phyloP scores from a whole-genome alignment of 2,888 invertebrate species.

The Gibbula magus region DNA sequence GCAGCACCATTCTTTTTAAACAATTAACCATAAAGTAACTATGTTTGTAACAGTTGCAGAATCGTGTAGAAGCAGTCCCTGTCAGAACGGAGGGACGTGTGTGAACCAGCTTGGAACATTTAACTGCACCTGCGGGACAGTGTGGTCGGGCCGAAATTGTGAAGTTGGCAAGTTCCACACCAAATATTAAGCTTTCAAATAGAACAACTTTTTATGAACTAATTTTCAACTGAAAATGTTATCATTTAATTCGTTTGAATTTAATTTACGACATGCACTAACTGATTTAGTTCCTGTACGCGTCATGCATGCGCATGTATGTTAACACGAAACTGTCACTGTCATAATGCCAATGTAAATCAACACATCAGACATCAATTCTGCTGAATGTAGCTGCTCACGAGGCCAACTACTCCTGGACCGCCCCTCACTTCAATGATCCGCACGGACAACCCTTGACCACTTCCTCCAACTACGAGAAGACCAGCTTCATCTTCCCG shows the following conservation, averaged over 20 bases:
- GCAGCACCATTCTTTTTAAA: too few species aligned
- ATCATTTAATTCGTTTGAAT: too few species aligned
- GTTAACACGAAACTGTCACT: too few species aligned
- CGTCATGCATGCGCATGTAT: too few species aligned
- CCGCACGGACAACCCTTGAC: conserved; percentile 36
- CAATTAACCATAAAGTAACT: too few species aligned
- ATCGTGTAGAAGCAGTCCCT: background rate
- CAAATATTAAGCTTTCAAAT: too few species aligned
- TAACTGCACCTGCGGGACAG: background rate
- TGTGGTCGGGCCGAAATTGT: background rate
- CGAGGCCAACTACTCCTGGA: conserved; percentile 39
- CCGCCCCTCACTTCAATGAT: conserved; percentile 44
- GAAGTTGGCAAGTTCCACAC: background rate
- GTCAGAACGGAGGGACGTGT: conserved; percentile 2
- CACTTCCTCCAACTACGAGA: conserved; percentile 41
- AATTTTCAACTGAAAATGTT: too few species aligned
- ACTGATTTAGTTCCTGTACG: too few species aligned
- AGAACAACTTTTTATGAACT: too few species aligned
- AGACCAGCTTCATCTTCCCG: conserved; percentile 37
- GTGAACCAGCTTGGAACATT: background rate
- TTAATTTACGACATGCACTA: too few species aligned
- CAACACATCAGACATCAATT: too few species aligned
- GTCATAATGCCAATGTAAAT: too few species aligned
- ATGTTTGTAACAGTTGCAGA: background rate
- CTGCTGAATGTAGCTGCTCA: conserved; percentile 28